Evolutionary conservation across 2,797 vertebrate species (phyloP), one percentile per base, ranked within the genome.

Genomic region (Hydrophis major): DNA sequence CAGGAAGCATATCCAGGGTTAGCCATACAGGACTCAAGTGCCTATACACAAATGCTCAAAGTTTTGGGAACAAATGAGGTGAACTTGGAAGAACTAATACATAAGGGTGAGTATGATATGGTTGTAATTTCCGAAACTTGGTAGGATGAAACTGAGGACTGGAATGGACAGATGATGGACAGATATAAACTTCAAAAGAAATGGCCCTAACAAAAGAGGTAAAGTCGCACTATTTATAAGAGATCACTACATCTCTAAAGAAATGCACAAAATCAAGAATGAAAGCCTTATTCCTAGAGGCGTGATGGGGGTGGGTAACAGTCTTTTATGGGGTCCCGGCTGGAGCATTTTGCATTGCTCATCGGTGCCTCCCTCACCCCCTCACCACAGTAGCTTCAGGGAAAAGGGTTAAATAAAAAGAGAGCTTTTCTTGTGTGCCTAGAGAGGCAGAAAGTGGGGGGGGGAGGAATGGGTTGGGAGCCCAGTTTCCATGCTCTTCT

Each of bases 391-490:
- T 4, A 13, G 28, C 61, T 66, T 66, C 61, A n/a, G 27, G n/a
- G 28, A 66, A 42, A 42, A 11, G 61, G 27, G 61, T 63, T 63
- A 28, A 63, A 63, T 10, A 1, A 28, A 63, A 63, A 63, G 61
- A 63, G 61, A n/a, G 12, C 12, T n/a, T 61, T 61, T 11, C 60
- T 25, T n/a, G n/a, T n/a, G 63, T 66, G 28, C 12, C 63, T 66
- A 66, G 28, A 66, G 11, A 66, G 63, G 28, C 28, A 14, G 63
- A n/a, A 14, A 6, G 60, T 42, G 2, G 2, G 37, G 42, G 25
- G 2, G 28, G 28, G 12, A 0, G 7, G 0, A 1, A n/a, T 5
- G 12, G 13, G 63, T 28, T 66, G 28, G 28, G 28, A 66, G 63
- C 63, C 12, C 42, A 42, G 4, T n/a, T 66, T 66, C 63, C 28